Conservation (phyloP, 2,888 invertebrate genomes). For the Tachina lurida region DNA sequence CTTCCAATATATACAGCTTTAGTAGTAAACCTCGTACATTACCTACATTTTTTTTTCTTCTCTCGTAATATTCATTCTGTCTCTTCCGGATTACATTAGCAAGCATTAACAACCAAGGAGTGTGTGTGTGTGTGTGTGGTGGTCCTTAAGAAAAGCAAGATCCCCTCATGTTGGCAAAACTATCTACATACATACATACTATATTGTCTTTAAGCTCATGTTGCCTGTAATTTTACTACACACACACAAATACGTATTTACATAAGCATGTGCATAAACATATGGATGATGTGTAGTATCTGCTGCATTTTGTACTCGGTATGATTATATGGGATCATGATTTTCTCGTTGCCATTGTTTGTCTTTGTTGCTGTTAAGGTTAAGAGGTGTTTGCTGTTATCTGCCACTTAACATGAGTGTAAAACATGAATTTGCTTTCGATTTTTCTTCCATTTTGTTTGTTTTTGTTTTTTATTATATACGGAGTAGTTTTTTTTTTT, state of each 20-base stretch:
- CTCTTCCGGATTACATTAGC: slow-evolving; percentile 18
- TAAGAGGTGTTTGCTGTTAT: slow-evolving; percentile 72
- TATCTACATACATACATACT: no score
- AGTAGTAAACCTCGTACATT: neutral
- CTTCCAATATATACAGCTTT: no score
- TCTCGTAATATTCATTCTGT: neutral
- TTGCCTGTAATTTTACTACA: neutral
- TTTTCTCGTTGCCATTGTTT: slow-evolving; percentile 22
- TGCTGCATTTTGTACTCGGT: slow-evolving; percentile 15
- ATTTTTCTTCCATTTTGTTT: slow-evolving; percentile 33
- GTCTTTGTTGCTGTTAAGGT: slow-evolving; percentile 52
- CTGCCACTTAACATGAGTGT: slow-evolving; percentile 72
- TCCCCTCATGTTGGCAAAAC: neutral
- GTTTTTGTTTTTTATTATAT: neutral
- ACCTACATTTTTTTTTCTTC: neutral
- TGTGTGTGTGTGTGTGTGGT: slow-evolving; percentile 5
- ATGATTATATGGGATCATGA: slow-evolving; percentile 26
- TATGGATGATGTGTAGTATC: slow-evolving; percentile 20
- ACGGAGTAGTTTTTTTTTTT: slow-evolving; percentile 4
- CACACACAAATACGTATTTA: neutral
- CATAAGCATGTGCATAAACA: neutral
- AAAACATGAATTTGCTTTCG: slow-evolving; percentile 71
- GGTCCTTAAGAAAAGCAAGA: slow-evolving; percentile 4
- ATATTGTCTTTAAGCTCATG: no score
- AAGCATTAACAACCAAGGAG: slow-evolving; percentile 4